Evolutionary conservation across 1,140 invertebrate species (phyloP).

Genomic region (Bradynema listronoti): DNA sequence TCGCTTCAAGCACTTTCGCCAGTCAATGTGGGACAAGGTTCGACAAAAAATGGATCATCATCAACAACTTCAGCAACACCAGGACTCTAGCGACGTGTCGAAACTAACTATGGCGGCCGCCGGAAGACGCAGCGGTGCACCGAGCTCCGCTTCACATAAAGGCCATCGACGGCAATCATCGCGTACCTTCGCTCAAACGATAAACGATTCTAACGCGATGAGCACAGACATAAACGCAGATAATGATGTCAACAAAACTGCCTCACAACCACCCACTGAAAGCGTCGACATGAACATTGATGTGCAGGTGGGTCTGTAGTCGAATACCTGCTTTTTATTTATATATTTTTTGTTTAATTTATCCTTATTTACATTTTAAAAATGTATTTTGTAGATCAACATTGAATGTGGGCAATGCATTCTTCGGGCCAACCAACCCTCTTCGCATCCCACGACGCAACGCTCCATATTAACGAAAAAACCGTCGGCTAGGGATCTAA

Average conservation of each 20-base stretch:
- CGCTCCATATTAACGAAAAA: constrained; percentile 28
- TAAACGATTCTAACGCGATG: not conserved
- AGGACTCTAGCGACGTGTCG: not conserved
- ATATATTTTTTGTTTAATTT: too few relatives aligned
- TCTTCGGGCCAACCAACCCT: constrained; percentile 35
- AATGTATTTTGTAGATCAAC: constrained; percentile 44
- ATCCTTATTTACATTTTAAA: too few relatives aligned
- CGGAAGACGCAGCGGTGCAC: not conserved
- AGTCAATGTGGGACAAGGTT: constrained; percentile 47
- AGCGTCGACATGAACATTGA: constrained; percentile 54
- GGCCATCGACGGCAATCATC: constrained; percentile 4
- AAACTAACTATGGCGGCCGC: constrained; percentile 1
- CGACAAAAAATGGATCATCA: constrained; percentile 20
- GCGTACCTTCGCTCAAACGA: constrained; percentile 6
- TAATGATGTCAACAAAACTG: not conserved
- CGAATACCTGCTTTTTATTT: too few relatives aligned
- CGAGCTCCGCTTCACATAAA: constrained; percentile 4
- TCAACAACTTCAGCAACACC: not conserved
- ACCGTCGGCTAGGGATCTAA: constrained; percentile 34
- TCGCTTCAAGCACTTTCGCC: constrained; percentile 53
- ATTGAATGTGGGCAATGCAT: constrained; percentile 54
- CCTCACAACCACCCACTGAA: constrained; percentile 7
- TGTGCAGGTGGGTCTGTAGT: constrained; percentile 39
- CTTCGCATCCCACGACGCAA: constrained; percentile 8
- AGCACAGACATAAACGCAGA: not conserved